Conservation (phyloP, 2,113 vertebrate species). For the Chaetodon auriga region DNA sequence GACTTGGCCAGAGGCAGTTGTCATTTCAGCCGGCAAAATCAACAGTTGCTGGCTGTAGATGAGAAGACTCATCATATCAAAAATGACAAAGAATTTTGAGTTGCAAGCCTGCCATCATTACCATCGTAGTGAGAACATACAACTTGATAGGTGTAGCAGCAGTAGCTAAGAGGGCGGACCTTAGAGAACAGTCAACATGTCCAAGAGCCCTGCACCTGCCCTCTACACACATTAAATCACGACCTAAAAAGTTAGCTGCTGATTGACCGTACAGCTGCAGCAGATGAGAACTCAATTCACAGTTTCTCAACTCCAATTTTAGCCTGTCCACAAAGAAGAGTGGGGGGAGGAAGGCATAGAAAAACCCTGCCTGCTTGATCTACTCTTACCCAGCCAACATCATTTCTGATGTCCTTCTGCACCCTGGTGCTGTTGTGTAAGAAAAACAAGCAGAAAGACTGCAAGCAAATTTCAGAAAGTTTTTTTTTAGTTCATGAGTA, state of each 20-base stretch:
- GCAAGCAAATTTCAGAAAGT: neutral
- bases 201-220: neutral
- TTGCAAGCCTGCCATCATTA: neutral
- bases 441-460: neutral
- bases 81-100: neutral
- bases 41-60: too few relatives aligned
- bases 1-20: too few relatives aligned
- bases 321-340: conserved; percentile 35
- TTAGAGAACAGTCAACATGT: neutral
- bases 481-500: neutral
- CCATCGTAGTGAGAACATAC: too few relatives aligned
- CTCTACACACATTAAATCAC: conserved; percentile 13
- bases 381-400: conserved; percentile 4
- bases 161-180: neutral
- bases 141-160: too few relatives aligned
- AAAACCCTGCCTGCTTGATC: conserved; percentile 21
- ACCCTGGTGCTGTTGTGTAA: neutral
- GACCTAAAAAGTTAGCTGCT: conserved; percentile 30
- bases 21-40: too few relatives aligned
- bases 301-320: conserved; percentile 68
- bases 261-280: conserved; percentile 66
- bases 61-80: neutral
- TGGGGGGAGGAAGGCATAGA: neutral
- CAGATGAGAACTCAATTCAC: conserved; percentile 60
- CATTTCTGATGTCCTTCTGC: neutral